Evolutionary conservation across 2,888 invertebrate species (phyloP), one percentile per base, ranked within the genome.

Genomic region (Andrena marginata): DNA sequence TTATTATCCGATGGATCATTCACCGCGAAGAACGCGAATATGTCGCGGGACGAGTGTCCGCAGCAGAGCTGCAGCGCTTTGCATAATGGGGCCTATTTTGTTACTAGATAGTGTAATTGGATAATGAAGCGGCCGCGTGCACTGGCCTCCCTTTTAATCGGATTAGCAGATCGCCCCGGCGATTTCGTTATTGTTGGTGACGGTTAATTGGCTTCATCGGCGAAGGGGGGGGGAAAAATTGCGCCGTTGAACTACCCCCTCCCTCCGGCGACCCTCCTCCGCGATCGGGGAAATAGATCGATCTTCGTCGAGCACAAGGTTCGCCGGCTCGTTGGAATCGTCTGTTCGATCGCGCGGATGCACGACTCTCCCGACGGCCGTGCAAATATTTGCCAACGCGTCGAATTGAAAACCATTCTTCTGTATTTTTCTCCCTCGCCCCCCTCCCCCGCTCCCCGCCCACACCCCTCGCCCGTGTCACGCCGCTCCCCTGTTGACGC

Each of bases 401-500:
- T 51, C 56, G 29, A 67, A 83, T 83, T 51, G 82, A 77, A 82
- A 77, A 82, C 67, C 77, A 77, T 82, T 82, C 72, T 81, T 62
- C 56, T 62, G 62, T 59, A 76, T 68, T 82, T 80, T 56, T 64
- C 68, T 54, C 29, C 54, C 31, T n/a, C 35, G 8, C 33, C 2
- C 7, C 48, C 8, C 3, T 3, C 33, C 2, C 7, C n/a, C n/a
- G n/a, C n/a, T n/a, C n/a, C n/a, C n/a, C n/a, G n/a, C n/a, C n/a
- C n/a, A n/a, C 48, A 10, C 1, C 33, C 35, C 2, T 1, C 33
- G 5, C 2, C 51, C 20, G 35, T 35, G 4, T 2, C 23, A 7
- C 29, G n/a, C 33, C 23, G 62, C 20, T 23, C 54, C 42, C 33
- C 5, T 0, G 35, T 23, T 56, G 8, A 26, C 42, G 70, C 26